A percentile compares a stretch with the other conserved stretches of the same genome.
Evolutionary conservation across 2,888 invertebrate genomes (phyloP).

Genomic region (Drosophila testacea): DNA sequence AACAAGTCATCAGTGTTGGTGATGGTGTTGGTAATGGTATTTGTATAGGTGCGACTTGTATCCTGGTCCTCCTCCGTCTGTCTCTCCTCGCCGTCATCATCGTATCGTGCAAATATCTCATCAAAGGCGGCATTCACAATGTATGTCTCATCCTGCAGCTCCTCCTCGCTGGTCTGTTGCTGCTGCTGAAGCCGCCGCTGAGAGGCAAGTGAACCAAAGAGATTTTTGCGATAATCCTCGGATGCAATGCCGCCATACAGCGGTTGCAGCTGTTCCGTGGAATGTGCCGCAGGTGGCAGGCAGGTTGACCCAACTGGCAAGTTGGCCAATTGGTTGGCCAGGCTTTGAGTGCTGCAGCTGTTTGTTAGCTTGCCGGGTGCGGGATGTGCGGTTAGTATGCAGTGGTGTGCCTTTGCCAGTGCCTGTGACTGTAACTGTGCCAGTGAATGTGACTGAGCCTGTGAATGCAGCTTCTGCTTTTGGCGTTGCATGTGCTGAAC

Average conservation of each 20-base stretch:
- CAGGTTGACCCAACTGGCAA: slow-evolving; percentile 20
- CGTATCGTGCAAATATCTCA: slow-evolving; percentile 82
- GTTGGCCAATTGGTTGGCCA: slow-evolving; percentile 52
- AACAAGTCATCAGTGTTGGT: slow-evolving; percentile 63
- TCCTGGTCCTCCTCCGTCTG: slow-evolving; percentile 49
- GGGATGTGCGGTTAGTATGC: slow-evolving; percentile 37
- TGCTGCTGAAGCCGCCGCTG: slow-evolving; percentile 20
- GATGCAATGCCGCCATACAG: slow-evolving; percentile 65
- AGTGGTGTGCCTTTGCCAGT: slow-evolving; percentile 31
- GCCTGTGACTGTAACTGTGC: slow-evolving; percentile 29
- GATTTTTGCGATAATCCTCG: slow-evolving; percentile 84
- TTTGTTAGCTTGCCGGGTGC: slow-evolving; percentile 52
- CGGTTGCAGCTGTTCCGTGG: slow-evolving; percentile 56
- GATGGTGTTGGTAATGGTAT: slow-evolving; percentile 48
- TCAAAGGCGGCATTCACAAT: slow-evolving; percentile 84
- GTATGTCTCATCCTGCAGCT: slow-evolving; percentile 75
- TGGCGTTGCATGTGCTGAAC: slow-evolving; percentile 77
- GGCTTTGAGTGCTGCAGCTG: slow-evolving; percentile 69
- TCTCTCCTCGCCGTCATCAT: slow-evolving; percentile 68
- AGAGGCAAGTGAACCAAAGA: slow-evolving; percentile 76
- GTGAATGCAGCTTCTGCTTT: slow-evolving; percentile 68
- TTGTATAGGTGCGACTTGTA: slow-evolving; percentile 30
- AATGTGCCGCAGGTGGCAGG: slow-evolving; percentile 25
- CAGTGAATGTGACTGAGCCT: slow-evolving; percentile 36
- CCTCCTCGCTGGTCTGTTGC: slow-evolving; percentile 57